Percentiles rank a stretch among this genome's conserved stretches.
Evolutionary conservation across 2,888 invertebrate genomes (phyloP).

Genomic region (Euzetes globulus): DNA sequence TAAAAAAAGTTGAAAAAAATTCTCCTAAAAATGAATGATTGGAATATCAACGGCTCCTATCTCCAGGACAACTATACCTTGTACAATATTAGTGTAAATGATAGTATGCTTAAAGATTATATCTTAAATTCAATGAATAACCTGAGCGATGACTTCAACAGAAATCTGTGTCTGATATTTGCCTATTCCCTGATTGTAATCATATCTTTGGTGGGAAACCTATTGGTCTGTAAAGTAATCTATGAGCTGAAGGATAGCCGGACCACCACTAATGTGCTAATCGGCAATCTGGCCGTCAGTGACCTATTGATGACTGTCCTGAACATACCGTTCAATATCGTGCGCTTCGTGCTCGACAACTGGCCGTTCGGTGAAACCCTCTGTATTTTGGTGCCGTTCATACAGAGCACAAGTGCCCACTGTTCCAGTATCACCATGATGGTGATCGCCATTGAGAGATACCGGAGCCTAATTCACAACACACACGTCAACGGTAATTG

Average conservation of each 20-base stretch:
- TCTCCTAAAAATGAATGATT: too few relatives aligned
- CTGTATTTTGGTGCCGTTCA: slow-evolving; percentile 49
- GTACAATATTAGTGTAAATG: too few relatives aligned
- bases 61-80: too few relatives aligned
- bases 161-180: not conserved
- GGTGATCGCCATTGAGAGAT: slow-evolving; percentile 33
- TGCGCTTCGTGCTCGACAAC: slow-evolving; percentile 47
- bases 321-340: slow-evolving; percentile 51
- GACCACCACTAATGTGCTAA: slow-evolving; percentile 54
- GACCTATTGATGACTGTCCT: slow-evolving; percentile 46
- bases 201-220: slow-evolving; percentile 49
- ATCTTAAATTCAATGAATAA: too few relatives aligned
- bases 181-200: slow-evolving; percentile 50
- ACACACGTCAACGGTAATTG: slow-evolving; percentile 8
- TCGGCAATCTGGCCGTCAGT: slow-evolving; percentile 53
- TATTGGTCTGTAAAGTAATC: slow-evolving; percentile 52
- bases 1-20: too few relatives aligned
- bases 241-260: slow-evolving; percentile 52
- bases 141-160: too few relatives aligned
- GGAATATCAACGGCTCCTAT: too few relatives aligned
- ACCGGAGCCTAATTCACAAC: not conserved
- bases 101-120: too few relatives aligned
- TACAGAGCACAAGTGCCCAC: slow-evolving; percentile 42
- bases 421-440: slow-evolving; percentile 32
- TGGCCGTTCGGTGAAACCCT: slow-evolving; percentile 51